Evolutionary conservation across 2,888 invertebrate species (phyloP), one percentile per base, ranked within the genome.

Genomic region (Trichogramma dendrolimi): DNA sequence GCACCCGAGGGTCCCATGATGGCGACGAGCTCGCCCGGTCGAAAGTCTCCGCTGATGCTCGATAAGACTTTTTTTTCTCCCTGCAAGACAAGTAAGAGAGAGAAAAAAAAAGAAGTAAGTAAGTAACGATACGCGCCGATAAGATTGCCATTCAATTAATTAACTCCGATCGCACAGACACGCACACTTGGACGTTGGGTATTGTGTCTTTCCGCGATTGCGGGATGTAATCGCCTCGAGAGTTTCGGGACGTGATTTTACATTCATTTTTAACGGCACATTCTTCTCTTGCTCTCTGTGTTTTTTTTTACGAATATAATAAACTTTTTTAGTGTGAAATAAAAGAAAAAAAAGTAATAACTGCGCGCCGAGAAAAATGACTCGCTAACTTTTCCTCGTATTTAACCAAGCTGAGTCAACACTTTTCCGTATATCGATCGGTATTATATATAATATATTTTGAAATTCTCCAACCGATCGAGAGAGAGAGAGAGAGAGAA

Each of bases 1-100:
- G 91, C 91, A 10, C 95, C 95, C 0, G 93, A 84, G 53, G 93
- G 94, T 40, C 95, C 95, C 84, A 95, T 89, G 71, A 95, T 90
- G 58, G 92, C 94, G 6, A 87, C 89, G 67, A 91, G 80, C 76
- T 91, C 89, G 2, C 91, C 90, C 0, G 88, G 85, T 67, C 83
- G 83, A 79, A 91, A 90, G 65, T 86, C 82, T 0, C 91, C 91
- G 68, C 84, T 85, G n/a, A 83, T 68, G 8, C 77, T 73, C 44
- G 75, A 74, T 59, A 83, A 69, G 55, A 83, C 67, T 62, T 75
- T 74, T 69, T 27, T 75, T 75, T 65, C 70, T 77, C 63, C 72
- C 83, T 84, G 74, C 53, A 79, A 78, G 52, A 52, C n/a, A 40
- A 52, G 27, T 50, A 14, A 6, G 27, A 27, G 10, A 38, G 10